A percentile compares a stretch with the other conserved stretches of the same genome.
phyloP scores from a whole-genome alignment of 2,797 vertebrate genomes.

The Cynodonichthys magdalenae region DNA sequence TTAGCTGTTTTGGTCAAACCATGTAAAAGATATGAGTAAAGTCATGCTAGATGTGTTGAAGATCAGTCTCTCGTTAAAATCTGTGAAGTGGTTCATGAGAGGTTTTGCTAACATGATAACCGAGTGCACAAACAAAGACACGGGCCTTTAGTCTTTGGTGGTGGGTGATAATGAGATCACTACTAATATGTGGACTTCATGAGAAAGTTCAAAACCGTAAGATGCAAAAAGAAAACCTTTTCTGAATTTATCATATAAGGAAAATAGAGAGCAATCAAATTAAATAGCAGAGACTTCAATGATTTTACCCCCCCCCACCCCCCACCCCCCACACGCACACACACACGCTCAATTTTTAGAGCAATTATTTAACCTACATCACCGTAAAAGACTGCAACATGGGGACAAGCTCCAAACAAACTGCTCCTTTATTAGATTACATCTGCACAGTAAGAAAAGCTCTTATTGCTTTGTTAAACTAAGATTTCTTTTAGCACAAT shows the following conservation, averaged over 20 bases:
- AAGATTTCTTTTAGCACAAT: too few species aligned
- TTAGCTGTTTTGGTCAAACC: too few species aligned
- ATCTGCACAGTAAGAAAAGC: background rate
- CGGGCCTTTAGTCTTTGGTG: too few species aligned
- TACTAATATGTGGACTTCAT: background rate
- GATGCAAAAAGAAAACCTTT: background rate
- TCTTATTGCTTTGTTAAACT: background rate
- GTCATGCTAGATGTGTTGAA: too few species aligned
- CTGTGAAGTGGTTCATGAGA: too few species aligned
- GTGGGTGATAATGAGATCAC: constrained; percentile 3
- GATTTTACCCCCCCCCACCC: background rate
- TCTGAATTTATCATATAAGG: background rate
- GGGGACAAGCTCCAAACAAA: background rate
- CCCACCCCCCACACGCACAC: too few species aligned
- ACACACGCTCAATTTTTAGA: background rate
- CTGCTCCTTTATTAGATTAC: background rate
- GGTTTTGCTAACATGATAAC: too few species aligned
- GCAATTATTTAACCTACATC: background rate
- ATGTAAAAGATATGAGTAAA: too few species aligned
- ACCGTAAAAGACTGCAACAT: background rate
- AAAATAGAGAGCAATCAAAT: background rate
- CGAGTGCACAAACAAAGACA: too few species aligned
- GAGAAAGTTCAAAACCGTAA: constrained; percentile 2
- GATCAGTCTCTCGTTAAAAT: too few species aligned
- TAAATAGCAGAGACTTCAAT: background rate